Evolutionary conservation across 2,888 invertebrate species (phyloP), one percentile per base, ranked within the genome.

Genomic region (Lathronympha strigana): DNA sequence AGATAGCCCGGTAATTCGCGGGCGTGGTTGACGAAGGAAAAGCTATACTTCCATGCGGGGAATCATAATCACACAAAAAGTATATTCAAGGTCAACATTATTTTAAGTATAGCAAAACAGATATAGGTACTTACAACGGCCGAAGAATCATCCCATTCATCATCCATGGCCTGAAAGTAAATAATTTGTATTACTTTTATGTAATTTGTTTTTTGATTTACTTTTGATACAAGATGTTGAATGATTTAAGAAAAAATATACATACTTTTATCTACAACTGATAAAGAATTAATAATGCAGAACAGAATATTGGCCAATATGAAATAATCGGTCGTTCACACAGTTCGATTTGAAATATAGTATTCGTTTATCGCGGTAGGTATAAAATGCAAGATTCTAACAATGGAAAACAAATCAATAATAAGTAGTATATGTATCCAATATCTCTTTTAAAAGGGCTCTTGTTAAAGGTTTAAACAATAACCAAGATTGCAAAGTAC

Each of bases 131-230:
- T 84, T 76, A 87, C 86, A 70, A 84, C 76, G 69, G 82, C 82
- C 67, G 81, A 73, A 67, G 79, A 70, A 78, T 93, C 92, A 86
- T 93, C 93, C 93, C 93, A 93, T 66, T 93, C 93, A 69, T 93
- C 93, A 78, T 91, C 93, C 93, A 93, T 93, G 76, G 73, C 81
- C 86, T 88, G 79, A 64, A 82, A 78, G 6, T 21, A 13, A n/a
- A 55, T 43, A 33, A 21, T 43, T 43, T 43, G 43, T 25, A 55
- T 43, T 4, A 31, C 13, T 11, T 13, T 11, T 6, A 15, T 15
- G n/a, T 5, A n/a, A n/a, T n/a, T n/a, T n/a, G n/a, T n/a, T n/a
- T n/a, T n/a, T n/a, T n/a, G n/a, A n/a, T n/a, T n/a, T n/a, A n/a
- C n/a, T n/a, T n/a, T n/a, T n/a, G n/a, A n/a, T n/a, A n/a, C n/a